These are phyloP conservation scores for Abrostola tripartita DNA, from an alignment of 2,888 invertebrate genomes.

Conservation along the genomic window DNA sequence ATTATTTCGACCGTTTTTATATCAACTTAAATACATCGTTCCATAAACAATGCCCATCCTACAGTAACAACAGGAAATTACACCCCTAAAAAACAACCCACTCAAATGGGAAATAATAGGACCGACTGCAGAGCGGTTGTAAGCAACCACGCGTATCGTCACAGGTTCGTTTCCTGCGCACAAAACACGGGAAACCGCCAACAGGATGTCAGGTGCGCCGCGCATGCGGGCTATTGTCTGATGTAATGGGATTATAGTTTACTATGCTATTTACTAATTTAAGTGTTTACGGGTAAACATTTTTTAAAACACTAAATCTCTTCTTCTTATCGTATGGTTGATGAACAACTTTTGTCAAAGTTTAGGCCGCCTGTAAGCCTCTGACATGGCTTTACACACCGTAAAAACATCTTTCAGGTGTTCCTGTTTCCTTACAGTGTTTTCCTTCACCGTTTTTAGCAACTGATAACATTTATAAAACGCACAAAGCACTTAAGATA, in stretches of 20 bases:
- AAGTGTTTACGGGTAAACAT: conserved; percentile 10
- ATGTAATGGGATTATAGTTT: conserved; percentile 39
- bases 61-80: conserved; percentile 9
- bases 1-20: too few relatives aligned
- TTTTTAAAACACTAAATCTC: background rate
- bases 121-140: conserved; percentile 30
- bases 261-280: conserved; percentile 25
- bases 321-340: background rate
- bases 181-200: conserved; percentile 75
- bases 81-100: conserved; percentile 11
- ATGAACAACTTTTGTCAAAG: too few relatives aligned
- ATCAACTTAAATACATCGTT: background rate
- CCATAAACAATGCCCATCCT: background rate
- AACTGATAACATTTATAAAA: too few relatives aligned
- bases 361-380: too few relatives aligned
- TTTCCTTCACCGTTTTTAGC: too few relatives aligned
- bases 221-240: conserved; percentile 47
- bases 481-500: too few relatives aligned
- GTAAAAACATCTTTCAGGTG: too few relatives aligned
- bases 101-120: conserved; percentile 4
- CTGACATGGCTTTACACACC: too few relatives aligned
- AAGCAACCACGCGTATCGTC: conserved; percentile 67
- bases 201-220: conserved; percentile 77
- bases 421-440: too few relatives aligned
- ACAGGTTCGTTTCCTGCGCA: conserved; percentile 70